Evolutionary conservation across 2,888 invertebrate species (phyloP).

Genomic region (Baronia brevicornis): DNA sequence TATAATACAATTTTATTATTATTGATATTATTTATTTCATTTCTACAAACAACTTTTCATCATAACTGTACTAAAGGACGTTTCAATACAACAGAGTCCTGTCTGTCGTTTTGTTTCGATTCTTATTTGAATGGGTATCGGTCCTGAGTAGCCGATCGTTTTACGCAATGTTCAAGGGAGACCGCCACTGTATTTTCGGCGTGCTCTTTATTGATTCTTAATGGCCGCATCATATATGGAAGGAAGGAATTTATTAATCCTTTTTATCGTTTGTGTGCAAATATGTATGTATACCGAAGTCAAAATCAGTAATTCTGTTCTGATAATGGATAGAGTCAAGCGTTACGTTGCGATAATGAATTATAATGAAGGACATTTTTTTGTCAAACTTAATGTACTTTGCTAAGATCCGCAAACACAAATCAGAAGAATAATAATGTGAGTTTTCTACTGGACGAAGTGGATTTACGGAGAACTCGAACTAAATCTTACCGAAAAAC

Average conservation of each 20-base stretch:
- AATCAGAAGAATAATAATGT: no score
- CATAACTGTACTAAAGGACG: constrained; percentile 44
- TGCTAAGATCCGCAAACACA: no score
- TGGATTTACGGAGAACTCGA: no score
- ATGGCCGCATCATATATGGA: constrained; percentile 33
- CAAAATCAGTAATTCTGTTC: no score
- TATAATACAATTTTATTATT: no score
- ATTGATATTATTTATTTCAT: constrained; percentile 5
- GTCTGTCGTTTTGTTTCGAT: constrained; percentile 48
- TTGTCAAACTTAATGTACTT: no score
- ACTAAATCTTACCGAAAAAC: no score
- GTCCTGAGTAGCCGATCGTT: constrained; percentile 39
- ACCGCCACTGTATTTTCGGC: constrained; percentile 17
- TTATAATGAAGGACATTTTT: neutral
- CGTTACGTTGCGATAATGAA: neutral
- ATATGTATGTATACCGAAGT: no score
- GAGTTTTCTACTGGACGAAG: no score
- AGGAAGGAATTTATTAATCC: no score
- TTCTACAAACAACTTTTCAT: constrained; percentile 20
- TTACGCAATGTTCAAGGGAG: constrained; percentile 18
- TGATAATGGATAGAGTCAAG: no score
- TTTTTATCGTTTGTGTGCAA: constrained; percentile 20
- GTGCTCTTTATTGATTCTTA: constrained; percentile 41
- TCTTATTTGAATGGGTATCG: constrained; percentile 43
- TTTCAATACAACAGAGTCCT: constrained; percentile 69